Evolutionary conservation across 2,888 invertebrate genomes (phyloP).

Genomic region (Smittia sp.): DNA sequence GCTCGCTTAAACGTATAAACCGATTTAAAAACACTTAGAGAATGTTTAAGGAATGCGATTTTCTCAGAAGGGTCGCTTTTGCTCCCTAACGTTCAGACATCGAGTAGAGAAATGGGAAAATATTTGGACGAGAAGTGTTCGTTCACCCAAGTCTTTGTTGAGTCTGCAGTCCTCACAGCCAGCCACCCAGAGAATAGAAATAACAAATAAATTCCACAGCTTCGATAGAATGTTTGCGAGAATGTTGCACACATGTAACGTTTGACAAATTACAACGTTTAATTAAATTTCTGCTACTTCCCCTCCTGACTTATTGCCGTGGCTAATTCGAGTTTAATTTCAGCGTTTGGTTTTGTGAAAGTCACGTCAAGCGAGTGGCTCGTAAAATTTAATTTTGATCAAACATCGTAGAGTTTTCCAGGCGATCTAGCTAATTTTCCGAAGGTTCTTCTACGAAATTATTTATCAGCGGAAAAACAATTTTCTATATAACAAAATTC

Average conservation of each 20-base stretch:
- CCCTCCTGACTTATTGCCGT: too few relatives aligned
- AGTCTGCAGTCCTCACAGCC: neutral
- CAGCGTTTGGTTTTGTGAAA: too few relatives aligned
- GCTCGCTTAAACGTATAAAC: constrained; percentile 16
- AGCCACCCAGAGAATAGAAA: neutral
- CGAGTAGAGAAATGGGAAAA: neutral
- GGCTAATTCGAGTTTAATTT: too few relatives aligned
- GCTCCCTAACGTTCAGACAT: neutral
- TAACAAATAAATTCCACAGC: constrained; percentile 16
- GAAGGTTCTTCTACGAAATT: neutral
- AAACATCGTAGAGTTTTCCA: too few relatives aligned
- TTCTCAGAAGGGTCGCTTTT: neutral
- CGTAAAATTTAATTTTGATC: too few relatives aligned
- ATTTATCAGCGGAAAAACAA: too few relatives aligned
- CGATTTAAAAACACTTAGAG: constrained; percentile 38
- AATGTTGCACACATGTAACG: neutral
- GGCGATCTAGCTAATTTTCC: neutral
- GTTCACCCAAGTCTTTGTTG: neutral
- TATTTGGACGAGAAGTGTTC: neutral
- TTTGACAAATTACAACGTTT: constrained; percentile 37
- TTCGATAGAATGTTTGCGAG: neutral
- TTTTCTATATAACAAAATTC: too few relatives aligned
- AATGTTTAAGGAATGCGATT: constrained; percentile 29
- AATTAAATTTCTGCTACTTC: constrained; percentile 33
- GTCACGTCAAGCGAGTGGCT: too few relatives aligned